Base-by-base conservation (phyloP, 1,140 invertebrate genomes). In the Heterodera schachtii region DNA sequence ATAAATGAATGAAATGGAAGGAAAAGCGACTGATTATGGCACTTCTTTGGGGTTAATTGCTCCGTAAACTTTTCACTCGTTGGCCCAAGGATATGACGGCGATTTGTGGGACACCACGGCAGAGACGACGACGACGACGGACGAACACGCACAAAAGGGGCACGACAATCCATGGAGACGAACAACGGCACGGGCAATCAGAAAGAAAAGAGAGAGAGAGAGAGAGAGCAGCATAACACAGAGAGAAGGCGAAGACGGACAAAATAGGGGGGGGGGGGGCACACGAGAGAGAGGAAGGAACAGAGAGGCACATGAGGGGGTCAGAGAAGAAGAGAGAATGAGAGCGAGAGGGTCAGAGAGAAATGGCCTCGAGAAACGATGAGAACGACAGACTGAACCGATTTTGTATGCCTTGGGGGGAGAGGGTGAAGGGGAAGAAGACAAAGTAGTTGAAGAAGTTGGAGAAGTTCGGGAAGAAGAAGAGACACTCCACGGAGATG, bases 91-190 rank as follows among this genome's bases (percentile, higher is more conserved):
- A 43, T 71, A 11, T 41, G 69, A 71, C 69, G 69, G 69, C 69
- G 69, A 71, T 46, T 71, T 71, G 69, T 46, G 69, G 69, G 19
- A 41, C n/a, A 71, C 69, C n/a, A 71, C 69, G 69, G 41, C 69
- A 19, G 19, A 8, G 31, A 71, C 31, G 69, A 71, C 31, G 57
- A 60, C 19, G 57, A 60, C 11, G 49, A 52, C 11, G 16, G 19
- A 16, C 57, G 19, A 11, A 16, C 57, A 60, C 57, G 19, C 57
- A 60, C 69, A 71, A 6, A 31, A 19, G 6, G 9, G 19, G 69
- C 69, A 71, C 57, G 57, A 60, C 57, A 2, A 16, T 60, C 57
- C 57, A 60, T 60, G 57, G 57, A 71, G 69, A 43, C 31, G 31
- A 71, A 46, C 69, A 71, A 46, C 69, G 69, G 69, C 69, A 19